Percentiles rank a stretch among this genome's conserved stretches.
phyloP scores from a whole-genome alignment of 2,113 vertebrate genomes.

The Gymnorhina tibicen region DNA sequence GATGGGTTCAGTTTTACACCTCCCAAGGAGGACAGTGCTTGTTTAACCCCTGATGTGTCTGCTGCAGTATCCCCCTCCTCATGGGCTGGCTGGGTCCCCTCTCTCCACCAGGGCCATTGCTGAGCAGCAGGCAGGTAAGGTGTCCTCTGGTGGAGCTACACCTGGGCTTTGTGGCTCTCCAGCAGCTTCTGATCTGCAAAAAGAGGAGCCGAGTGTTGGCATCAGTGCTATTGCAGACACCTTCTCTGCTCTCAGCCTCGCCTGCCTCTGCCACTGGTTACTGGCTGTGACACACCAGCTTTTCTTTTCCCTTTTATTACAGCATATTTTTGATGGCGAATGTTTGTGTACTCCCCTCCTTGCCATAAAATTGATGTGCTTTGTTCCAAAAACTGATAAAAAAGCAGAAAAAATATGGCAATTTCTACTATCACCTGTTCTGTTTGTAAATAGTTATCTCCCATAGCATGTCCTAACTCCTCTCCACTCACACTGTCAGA shows the following conservation, averaged over 20 bases:
- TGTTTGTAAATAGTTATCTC: neutral
- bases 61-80: neutral
- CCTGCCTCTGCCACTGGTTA: rapidly evolving
- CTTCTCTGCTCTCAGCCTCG: rapidly evolving
- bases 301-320: neutral
- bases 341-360: neutral
- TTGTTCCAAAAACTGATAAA: neutral
- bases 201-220: rapidly evolving
- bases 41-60: neutral
- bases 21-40: neutral
- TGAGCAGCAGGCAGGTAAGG: neutral
- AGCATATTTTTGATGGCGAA: neutral
- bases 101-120: neutral
- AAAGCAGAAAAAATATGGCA: neutral
- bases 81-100: rapidly evolving
- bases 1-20: neutral
- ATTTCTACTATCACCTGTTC: neutral
- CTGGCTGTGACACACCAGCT: rapidly evolving
- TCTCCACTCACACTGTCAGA: neutral
- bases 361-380: neutral
- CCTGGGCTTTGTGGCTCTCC: neutral
- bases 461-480: neutral
- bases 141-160: neutral
- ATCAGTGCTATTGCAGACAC: neutral
- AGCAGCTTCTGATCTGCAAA: neutral